phyloP scores from a whole-genome alignment of 2,888 invertebrate genomes.

The Drosophila tripunctata region DNA sequence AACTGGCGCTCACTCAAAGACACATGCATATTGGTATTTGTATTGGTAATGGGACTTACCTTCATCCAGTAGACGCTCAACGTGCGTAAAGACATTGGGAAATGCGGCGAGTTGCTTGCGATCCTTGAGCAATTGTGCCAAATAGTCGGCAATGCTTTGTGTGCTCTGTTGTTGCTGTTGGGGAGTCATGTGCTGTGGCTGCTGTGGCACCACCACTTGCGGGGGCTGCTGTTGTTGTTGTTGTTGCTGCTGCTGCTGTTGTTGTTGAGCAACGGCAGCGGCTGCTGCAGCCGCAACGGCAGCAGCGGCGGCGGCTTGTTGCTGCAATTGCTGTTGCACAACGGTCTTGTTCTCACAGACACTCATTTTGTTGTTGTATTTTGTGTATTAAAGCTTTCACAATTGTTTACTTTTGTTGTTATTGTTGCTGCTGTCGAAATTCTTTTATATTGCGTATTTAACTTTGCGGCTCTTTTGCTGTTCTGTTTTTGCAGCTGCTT shows the following conservation, averaged over 20 bases:
- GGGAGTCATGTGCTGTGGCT: constrained; percentile 66
- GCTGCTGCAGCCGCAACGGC: constrained; percentile 67
- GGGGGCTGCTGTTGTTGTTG: constrained; percentile 65
- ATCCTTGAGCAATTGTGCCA: constrained; percentile 99
- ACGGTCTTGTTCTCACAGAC: constrained; percentile 84
- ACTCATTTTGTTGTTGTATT: constrained; percentile 79
- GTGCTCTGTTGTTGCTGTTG: constrained; percentile 88
- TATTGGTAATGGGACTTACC: constrained; percentile 87
- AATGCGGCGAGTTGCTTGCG: constrained; percentile 99
- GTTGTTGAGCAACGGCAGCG: constrained; percentile 62
- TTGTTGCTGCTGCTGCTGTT: constrained; percentile 57
- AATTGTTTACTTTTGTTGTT: constrained; percentile 50
- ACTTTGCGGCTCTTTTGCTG: constrained; percentile 49
- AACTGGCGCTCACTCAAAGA: constrained; percentile 12
- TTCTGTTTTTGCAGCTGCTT: constrained; percentile 33
- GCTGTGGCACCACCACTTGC: constrained; percentile 67
- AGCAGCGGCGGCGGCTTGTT: constrained; percentile 72
- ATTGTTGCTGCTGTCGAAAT: constrained; percentile 34
- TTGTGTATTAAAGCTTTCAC: constrained; percentile 41
- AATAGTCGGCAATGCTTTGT: constrained; percentile 99
- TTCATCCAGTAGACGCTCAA: constrained; percentile 99
- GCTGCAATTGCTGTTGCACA: constrained; percentile 78
- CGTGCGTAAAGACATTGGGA: constrained; percentile 99
- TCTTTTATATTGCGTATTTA: constrained; percentile 47
- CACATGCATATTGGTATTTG: background rate